Evolutionary conservation across 30 jellyfish, hydroid and myxozoan genomes (phyloP), one percentile per base, ranked within the genome.

Genomic region (Phacellophora camtschatica): DNA sequence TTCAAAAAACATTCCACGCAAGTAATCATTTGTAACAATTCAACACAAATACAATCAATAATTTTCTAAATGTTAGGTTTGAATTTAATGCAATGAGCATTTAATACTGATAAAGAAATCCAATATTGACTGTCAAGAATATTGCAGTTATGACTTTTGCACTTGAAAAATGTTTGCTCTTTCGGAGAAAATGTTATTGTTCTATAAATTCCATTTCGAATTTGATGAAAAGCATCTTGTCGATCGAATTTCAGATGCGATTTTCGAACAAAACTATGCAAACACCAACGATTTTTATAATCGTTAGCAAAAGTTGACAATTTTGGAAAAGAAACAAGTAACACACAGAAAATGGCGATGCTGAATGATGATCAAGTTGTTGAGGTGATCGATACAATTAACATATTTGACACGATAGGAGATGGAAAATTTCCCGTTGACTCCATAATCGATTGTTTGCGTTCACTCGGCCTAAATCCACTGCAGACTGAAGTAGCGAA

Each of bases 391-490:
- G 86, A 72, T 41, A 72, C 95, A 9, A 83, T 83, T 34, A 83
- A 83, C 48, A 32, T 83, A 23, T 83, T 83, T 13, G 95, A 83
- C 71, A 70, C 41, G 58, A 29, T 15, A 23, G 95, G 95, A 22
- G 95, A 83, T 69, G 95, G 95, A 4, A 69, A 63, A n/a, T 45
- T 83, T 3, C 82, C 95, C 5, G 67, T 59, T 15, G 82, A 25
- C 13, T 23, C 50, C 2, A 8, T 83, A 23, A 43, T 53, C 12
- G 87, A 83, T 32, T 68, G 86, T 23, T 50, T 83, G 57, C 75
- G 95, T 10, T 24, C 87, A 2, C 43, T 83, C 73, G 95, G 95
- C 22, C 77, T 83, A 27, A 83, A 83, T 46, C 95, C 95, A 10
- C 23, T 69, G 43, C 35, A 55, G 56, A n/a, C 34, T 22, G 95